phyloP scores from a whole-genome alignment of 1,140 invertebrate species.

The Tyrophagus putrescentiae region DNA sequence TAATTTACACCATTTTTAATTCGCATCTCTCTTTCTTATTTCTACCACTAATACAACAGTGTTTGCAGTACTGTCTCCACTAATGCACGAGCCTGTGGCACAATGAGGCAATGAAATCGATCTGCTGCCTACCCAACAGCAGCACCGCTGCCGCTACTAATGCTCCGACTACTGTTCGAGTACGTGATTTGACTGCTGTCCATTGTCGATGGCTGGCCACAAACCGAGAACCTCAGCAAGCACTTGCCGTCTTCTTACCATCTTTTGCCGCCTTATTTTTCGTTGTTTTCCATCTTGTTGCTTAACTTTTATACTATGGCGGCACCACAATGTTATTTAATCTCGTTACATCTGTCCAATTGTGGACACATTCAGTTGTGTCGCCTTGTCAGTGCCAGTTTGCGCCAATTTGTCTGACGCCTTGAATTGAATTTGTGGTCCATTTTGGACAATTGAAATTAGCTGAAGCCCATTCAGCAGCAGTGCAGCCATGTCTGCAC shows the following conservation, averaged over 20 bases:
- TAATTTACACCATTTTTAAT: slow-evolving; percentile 18
- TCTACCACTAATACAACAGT: too few relatives aligned
- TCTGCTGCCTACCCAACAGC: not conserved
- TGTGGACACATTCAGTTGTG: too few relatives aligned
- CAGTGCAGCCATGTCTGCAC: too few relatives aligned
- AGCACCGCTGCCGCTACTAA: not conserved
- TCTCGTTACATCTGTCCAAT: slow-evolving; percentile 12
- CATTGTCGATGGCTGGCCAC: not conserved
- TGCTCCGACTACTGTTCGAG: not conserved
- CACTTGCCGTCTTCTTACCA: not conserved
- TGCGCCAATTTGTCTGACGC: too few relatives aligned
- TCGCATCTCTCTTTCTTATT: not conserved
- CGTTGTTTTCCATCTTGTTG: not conserved
- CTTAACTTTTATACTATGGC: not conserved
- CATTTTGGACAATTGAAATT: too few relatives aligned
- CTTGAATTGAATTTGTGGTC: too few relatives aligned
- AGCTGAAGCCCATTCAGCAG: too few relatives aligned
- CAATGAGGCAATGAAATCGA: not conserved
- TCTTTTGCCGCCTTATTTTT: too few relatives aligned
- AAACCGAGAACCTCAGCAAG: not conserved
- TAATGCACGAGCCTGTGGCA: too few relatives aligned
- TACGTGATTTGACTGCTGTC: slow-evolving; percentile 12
- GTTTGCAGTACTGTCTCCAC: too few relatives aligned
- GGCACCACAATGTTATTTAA: slow-evolving; percentile 13
- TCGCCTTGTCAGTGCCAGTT: too few relatives aligned